Conservation (phyloP, 2,113 vertebrate species). For the Isichthys henryi region DNA sequence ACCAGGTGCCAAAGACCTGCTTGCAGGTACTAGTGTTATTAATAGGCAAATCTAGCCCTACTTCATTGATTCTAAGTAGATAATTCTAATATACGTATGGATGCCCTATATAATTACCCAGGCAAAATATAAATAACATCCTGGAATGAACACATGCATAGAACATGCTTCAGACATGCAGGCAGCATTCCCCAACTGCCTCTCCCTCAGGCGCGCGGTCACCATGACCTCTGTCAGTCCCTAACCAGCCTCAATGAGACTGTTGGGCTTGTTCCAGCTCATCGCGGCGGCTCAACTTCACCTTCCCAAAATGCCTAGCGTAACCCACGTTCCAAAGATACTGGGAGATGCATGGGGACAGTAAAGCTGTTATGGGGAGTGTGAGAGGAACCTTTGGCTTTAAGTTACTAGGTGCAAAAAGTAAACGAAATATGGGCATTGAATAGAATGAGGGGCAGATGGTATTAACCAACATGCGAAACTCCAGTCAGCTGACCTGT, state of each 20-base stretch:
- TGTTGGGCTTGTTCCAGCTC: neutral
- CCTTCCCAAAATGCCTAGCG: neutral
- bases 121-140: neutral
- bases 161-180: neutral
- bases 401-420: neutral
- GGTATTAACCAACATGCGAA: neutral
- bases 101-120: conserved; percentile 5
- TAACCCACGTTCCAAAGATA: neutral
- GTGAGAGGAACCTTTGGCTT: neutral
- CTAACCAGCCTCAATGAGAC: neutral
- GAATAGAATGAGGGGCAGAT: neutral
- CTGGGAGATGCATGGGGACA: neutral
- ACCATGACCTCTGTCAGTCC: neutral
- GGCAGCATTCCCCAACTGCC: neutral
- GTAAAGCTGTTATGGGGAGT: neutral
- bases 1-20: neutral
- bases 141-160: neutral
- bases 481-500: neutral
- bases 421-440: neutral
- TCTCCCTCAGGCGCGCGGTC: neutral
- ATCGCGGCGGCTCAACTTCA: neutral
- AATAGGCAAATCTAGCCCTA: neutral
- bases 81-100: neutral
- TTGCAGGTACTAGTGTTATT: neutral
- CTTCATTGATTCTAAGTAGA: neutral